Conservation (phyloP, 1,140 invertebrate genomes). For the Halesus radiatus region DNA sequence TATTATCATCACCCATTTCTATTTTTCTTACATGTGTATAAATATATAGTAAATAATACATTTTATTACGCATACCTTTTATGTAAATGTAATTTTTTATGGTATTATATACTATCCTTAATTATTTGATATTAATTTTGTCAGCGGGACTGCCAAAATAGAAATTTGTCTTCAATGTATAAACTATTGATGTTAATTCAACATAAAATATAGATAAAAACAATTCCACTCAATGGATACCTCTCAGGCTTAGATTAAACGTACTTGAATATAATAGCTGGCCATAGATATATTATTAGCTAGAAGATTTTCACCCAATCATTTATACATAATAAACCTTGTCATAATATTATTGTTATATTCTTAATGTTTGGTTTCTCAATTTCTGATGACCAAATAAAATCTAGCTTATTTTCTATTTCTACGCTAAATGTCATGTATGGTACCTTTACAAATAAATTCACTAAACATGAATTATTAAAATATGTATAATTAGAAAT, state of each 20-base stretch:
- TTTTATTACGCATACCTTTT: background rate
- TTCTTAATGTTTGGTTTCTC: background rate
- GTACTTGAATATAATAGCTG: too few species aligned
- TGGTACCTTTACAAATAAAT: background rate
- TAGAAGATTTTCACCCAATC: too few species aligned
- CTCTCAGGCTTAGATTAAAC: too few species aligned
- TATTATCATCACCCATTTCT: constrained; percentile 10
- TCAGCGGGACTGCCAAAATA: constrained; percentile 22
- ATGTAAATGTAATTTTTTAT: background rate
- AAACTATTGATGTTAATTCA: too few species aligned
- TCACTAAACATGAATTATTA: background rate
- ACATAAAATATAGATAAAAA: too few species aligned
- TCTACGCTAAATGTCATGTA: background rate
- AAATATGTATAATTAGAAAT: background rate
- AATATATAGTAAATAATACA: background rate
- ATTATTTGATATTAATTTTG: constrained; percentile 19
- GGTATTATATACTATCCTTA: background rate
- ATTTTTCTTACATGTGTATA: constrained; percentile 5
- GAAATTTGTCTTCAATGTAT: background rate
- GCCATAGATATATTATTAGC: too few species aligned
- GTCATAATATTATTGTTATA: too few species aligned
- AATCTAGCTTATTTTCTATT: background rate
- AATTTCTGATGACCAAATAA: constrained; percentile 3
- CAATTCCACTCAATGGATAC: too few species aligned
- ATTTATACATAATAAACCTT: too few species aligned